phyloP scores from a whole-genome alignment of 1,140 invertebrate species.

The Oreohelix idahoensis region DNA sequence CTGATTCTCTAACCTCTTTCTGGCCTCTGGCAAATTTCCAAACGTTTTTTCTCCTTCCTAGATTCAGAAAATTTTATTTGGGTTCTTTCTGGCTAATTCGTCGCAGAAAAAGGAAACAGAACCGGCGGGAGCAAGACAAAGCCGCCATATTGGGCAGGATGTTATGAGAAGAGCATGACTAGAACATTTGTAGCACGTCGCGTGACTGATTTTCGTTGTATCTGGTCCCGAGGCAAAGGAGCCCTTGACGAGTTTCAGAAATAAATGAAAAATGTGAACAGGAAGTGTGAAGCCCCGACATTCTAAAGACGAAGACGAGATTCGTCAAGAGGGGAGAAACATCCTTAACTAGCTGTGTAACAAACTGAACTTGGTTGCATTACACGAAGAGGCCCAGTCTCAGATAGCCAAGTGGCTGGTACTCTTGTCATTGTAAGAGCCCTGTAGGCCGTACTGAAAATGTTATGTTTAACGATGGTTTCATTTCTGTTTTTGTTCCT shows the following conservation, averaged over 20 bases:
- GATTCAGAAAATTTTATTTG: neutral
- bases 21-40: neutral
- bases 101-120: neutral
- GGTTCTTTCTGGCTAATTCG: constrained; percentile 3
- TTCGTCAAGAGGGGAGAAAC: neutral
- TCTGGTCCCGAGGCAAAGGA: neutral
- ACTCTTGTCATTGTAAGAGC: neutral
- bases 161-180: neutral
- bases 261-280: neutral
- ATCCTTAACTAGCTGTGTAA: neutral
- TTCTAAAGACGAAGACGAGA: neutral
- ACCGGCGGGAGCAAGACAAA: neutral
- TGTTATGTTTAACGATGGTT: no score
- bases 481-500: no score
- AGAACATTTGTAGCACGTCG: neutral
- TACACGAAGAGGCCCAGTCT: neutral
- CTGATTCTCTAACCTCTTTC: neutral
- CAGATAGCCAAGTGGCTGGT: neutral
- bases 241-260: neutral
- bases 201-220: neutral
- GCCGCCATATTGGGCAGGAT: constrained; percentile 7
- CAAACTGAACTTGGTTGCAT: neutral
- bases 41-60: neutral
- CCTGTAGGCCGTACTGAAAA: neutral
- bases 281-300: neutral